Conservation (phyloP, 2,888 invertebrate species). For the Drosophila villosipedis region DNA sequence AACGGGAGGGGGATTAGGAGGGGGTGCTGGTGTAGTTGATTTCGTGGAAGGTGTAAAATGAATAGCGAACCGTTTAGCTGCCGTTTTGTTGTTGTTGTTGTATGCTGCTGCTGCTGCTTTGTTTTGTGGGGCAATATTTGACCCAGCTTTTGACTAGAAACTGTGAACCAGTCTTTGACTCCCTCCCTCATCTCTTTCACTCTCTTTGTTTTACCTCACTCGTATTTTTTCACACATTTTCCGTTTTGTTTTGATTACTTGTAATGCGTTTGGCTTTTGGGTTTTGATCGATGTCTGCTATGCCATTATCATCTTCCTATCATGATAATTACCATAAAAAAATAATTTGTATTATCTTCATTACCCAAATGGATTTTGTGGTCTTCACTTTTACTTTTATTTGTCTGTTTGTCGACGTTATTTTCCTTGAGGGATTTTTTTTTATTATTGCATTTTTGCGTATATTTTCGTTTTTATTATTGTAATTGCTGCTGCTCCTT, state of each 20-base stretch:
- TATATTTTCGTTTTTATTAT: conserved; percentile 6
- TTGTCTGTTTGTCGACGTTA: conserved; percentile 26
- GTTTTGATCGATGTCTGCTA: conserved; percentile 55
- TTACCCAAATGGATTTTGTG: conserved; percentile 13
- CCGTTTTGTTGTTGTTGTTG: conserved; percentile 17
- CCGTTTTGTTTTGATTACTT: conserved; percentile 61
- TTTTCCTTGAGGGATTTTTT: conserved; percentile 45
- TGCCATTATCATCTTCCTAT: conserved; percentile 43
- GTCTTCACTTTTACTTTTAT: conserved; percentile 54
- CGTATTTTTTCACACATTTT: conserved; percentile 53
- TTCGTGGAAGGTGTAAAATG: conserved; percentile 73
- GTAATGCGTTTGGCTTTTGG: conserved; percentile 54
- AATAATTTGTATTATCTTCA: conserved; percentile 37
- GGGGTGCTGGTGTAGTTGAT: conserved; percentile 12
- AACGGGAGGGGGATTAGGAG: conserved; percentile 6
- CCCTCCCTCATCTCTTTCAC: neutral
- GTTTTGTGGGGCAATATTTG: conserved; percentile 55
- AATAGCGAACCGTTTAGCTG: conserved; percentile 68
- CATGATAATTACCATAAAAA: conserved; percentile 15
- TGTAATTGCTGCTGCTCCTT: conserved; percentile 34
- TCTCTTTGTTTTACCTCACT: neutral
- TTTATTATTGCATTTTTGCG: conserved; percentile 15
- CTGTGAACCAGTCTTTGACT: conserved; percentile 21
- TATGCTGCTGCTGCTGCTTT: conserved; percentile 9
- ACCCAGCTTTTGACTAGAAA: conserved; percentile 42